Conservation (phyloP, 2,113 vertebrate genomes). For the Lycaon pictus region DNA sequence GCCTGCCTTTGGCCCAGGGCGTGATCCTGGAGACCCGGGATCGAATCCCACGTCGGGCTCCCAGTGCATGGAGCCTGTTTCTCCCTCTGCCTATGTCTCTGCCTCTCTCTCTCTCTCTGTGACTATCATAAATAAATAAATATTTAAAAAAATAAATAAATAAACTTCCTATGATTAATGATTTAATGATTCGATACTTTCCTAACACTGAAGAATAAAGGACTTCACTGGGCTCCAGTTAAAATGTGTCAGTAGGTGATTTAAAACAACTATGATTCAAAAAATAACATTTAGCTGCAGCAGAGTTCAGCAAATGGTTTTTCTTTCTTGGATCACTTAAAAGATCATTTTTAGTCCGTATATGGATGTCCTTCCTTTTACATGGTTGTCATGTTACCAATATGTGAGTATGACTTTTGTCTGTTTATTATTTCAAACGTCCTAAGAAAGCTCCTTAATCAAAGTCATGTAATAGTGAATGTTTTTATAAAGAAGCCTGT, state of each 20-base stretch:
- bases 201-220: background rate
- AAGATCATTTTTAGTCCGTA: background rate
- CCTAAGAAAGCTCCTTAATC: conserved; percentile 26
- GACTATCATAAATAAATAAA: too few species aligned
- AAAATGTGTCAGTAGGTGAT: background rate
- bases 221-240: background rate
- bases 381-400: conserved; percentile 6
- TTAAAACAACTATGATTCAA: background rate
- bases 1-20: too few species aligned
- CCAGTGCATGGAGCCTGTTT: too few species aligned
- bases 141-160: too few species aligned
- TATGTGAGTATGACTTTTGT: background rate
- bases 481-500: conserved; percentile 18
- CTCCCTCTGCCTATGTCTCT: too few species aligned
- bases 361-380: background rate
- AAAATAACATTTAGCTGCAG: background rate
- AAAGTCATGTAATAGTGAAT: background rate
- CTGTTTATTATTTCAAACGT: conserved; percentile 12
- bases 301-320: background rate
- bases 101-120: too few species aligned
- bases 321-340: background rate
- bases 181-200: background rate
- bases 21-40: too few species aligned
- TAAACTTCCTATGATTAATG: background rate
- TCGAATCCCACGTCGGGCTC: too few species aligned